Percentiles rank a stretch among this genome's conserved stretches.
phyloP scores from a whole-genome alignment of 2,888 invertebrate species.

The Ectemnius lituratus region DNA sequence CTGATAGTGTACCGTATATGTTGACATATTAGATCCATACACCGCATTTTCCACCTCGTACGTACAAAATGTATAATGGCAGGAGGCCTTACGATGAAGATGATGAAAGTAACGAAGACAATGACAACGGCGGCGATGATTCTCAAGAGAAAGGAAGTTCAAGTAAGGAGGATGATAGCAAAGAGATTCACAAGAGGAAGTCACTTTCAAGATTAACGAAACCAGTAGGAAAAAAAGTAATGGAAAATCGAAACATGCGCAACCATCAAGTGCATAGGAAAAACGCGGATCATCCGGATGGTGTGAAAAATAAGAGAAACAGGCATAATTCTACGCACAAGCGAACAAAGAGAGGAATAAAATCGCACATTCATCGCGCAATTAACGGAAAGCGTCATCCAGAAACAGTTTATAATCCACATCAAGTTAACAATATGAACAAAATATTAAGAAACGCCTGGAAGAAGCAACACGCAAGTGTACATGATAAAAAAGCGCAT shows the following conservation, averaged over 20 bases:
- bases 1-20: not conserved
- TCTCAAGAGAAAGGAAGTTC: too few relatives aligned
- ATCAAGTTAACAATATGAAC: not conserved
- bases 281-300: not conserved
- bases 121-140: not conserved
- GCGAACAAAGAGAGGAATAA: not conserved
- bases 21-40: conserved; percentile 5
- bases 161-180: not conserved
- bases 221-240: not conserved
- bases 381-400: too few relatives aligned
- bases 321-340: not conserved
- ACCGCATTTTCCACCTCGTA: not conserved
- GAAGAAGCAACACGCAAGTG: not conserved
- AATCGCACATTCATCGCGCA: too few relatives aligned
- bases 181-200: not conserved
- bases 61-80: fast-evolving
- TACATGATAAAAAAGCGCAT: not conserved
- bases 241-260: not conserved
- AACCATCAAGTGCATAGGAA: not conserved
- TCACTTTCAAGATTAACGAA: not conserved
- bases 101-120: conserved; percentile 30
- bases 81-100: conserved; percentile 8
- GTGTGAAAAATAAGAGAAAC: not conserved
- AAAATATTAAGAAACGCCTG: not conserved
- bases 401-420: too few relatives aligned